These are phyloP conservation scores for Abrostola triplasia DNA, from an alignment of 2,888 invertebrate genomes.

Conservation along the genomic window DNA sequence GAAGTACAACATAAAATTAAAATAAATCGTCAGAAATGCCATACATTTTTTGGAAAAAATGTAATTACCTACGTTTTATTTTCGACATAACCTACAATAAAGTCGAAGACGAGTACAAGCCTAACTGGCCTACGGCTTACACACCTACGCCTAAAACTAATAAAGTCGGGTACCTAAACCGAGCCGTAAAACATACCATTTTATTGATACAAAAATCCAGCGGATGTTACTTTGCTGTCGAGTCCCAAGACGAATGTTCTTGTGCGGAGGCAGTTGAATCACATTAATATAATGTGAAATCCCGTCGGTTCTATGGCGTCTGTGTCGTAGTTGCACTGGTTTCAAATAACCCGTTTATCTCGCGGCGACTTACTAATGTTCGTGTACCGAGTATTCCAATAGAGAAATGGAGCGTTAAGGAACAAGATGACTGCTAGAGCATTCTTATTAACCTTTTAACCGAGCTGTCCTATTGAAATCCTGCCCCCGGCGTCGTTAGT, in stretches of 20 bases:
- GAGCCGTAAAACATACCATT: constrained; percentile 35
- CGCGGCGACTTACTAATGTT: constrained; percentile 34
- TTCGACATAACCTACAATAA: too few species aligned
- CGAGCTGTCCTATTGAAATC: constrained; percentile 26
- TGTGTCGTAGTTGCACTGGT: constrained; percentile 33
- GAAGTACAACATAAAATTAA: too few species aligned
- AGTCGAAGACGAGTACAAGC: too few species aligned
- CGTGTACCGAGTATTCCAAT: constrained; percentile 22
- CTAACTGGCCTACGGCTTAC: too few species aligned
- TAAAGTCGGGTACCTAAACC: constrained; percentile 10
- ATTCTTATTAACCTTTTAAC: constrained; percentile 47
- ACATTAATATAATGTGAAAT: constrained; percentile 55
- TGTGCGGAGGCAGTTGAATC: constrained; percentile 42
- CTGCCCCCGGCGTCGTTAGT: constrained; percentile 33
- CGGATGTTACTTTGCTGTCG: constrained; percentile 37
- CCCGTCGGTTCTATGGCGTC: constrained; percentile 34
- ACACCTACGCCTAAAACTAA: too few species aligned
- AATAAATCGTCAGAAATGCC: too few species aligned
- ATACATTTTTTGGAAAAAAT: too few species aligned
- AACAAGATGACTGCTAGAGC: constrained; percentile 28
- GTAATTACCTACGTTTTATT: too few species aligned
- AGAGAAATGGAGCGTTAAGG: constrained; percentile 43
- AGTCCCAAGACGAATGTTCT: constrained; percentile 45
- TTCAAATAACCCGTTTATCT: constrained; percentile 54
- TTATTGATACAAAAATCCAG: constrained; percentile 49